Base-by-base conservation (phyloP, 2,113 vertebrate species). In the Eptatretus burgeri region DNA sequence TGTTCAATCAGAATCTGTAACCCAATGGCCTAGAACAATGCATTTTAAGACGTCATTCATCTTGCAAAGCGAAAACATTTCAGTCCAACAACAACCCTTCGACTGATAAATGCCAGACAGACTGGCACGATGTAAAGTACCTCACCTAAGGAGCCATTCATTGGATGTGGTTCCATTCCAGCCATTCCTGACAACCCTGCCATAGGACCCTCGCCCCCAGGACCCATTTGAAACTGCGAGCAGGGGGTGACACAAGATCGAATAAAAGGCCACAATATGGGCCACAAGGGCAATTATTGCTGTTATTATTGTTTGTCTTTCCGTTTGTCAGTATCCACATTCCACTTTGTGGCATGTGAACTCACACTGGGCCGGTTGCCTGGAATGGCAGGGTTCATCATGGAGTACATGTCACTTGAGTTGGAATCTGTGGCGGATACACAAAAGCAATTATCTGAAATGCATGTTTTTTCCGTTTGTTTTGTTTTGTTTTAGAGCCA, bases 341-440 rank as follows among this genome's bases (percentile, higher is more conserved):
- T 71, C 77, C 74, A 76, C 74, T 75, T 73, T 76, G 73, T 64
- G 51, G 41, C 27, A 41, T 50, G 13, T n/a, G 20, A 67, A 81
- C 82, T 85, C 77, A 94, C 91, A 70, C 85, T 98, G 76, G 85
- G 84, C 74, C 91, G 80, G 75, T 86, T 93, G 73, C 86, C 84
- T 76, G 80, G 80, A 66, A 84, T 83, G 76, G 87, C 85, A 67
- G 85, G 83, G 80, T 89, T 96, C 76, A 96, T 96, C 85, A 98
- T 96, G 75, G 91, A 93, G 78, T 98, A 98, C 75, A 98, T 84
- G 77, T 95, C 91, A 76, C 91, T 91, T 74, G 91, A 98, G 76
- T 96, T 98, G 77, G 91, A 98, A 77, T 98, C 91, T 98, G 74
- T 65, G 51, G 51, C 3, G 27, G 27, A 41, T 41, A 41, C 27